A percentile compares a stretch with the other conserved stretches of the same genome.
Conservation (phyloP, 2,888 invertebrate species). For the Polietes domitor region DNA sequence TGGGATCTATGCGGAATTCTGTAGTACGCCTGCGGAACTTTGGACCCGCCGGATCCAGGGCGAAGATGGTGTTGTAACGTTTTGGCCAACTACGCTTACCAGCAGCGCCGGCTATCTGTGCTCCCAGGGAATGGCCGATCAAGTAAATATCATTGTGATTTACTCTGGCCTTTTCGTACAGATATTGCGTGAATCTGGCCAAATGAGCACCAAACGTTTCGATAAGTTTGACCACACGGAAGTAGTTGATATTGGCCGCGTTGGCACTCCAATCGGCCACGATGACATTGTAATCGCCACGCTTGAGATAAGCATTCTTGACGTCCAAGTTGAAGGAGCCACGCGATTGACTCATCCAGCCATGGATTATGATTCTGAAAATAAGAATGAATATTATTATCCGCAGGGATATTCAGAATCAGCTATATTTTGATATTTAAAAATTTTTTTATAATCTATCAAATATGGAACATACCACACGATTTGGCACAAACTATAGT, state of each 20-base stretch:
- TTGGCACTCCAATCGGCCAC: conserved; percentile 77
- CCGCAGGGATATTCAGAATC: no score
- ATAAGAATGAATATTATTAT: no score
- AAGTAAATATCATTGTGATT: conserved; percentile 73
- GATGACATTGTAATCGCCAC: conserved; percentile 75
- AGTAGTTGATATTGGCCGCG: conserved; percentile 75
- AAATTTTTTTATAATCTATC: no score
- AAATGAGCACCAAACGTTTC: conserved; percentile 74
- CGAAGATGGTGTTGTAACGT: conserved; percentile 77
- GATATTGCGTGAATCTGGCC: conserved; percentile 73
- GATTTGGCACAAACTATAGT: no score
- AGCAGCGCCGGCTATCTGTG: conserved; percentile 78
- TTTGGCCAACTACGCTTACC: conserved; percentile 74
- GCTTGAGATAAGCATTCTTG: conserved; percentile 74
- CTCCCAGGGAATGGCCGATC: conserved; percentile 80
- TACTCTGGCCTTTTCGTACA: conserved; percentile 69
- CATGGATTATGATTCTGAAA: conserved; percentile 75
- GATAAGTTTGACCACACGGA: conserved; percentile 74
- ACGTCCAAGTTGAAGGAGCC: conserved; percentile 76
- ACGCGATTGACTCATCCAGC: conserved; percentile 77
- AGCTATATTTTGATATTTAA: no score
- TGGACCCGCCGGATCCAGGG: conserved; percentile 80
- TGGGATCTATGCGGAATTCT: conserved; percentile 76
- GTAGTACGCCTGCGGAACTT: conserved; percentile 72
- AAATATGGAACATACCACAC: no score